Base-by-base conservation (phyloP, 2,113 vertebrate genomes). In the Barnardius zonarius region DNA sequence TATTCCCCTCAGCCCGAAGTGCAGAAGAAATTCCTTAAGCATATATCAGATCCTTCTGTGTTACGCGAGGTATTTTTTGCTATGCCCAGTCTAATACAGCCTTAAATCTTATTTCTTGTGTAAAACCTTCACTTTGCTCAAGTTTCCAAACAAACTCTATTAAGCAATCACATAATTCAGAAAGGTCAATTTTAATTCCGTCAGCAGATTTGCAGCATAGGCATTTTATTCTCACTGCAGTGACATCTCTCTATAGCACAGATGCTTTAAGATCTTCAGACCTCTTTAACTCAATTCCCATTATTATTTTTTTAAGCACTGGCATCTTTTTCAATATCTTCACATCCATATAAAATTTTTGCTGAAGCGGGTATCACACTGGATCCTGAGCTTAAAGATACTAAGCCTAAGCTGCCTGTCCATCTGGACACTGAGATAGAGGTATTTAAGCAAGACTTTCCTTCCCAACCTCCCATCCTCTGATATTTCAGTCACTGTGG, bases 341-440 rank as follows among this genome's bases (percentile, higher is more conserved):
- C 78, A 80, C 46, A 80, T 55, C 66, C 81, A 72, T 13, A 79
- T 35, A 73, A 55, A 80, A 89, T 74, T 92, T 91, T 63, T 95
- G 88, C 63, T 78, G 22, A 91, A 94, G 92, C 83, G 73, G 31
- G 10, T 76, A 78, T 93, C 80, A 75, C 61, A 57, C 14, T 79
- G 74, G 59, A 96, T 90, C 28, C 86, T 90, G 46, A 54, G 92
- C 79, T 96, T 87, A 89, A 67, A 88, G 66, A 85, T 75, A 92
- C 78, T 86, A 88, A 96, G 93, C 79, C 41, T 92, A 75, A 95
- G 82, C 89, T 95, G 69, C 67, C 92, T 30, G 61, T 90, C 88
- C 94, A 95, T 95, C 85, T 94, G 97, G 95, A 90, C 73, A 73
- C 30, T 41, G 67, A 95, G 92, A 95, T 90, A 93, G 44, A 84